Base-by-base conservation (phyloP, 1,140 invertebrate genomes). In the Polyergus mexicanus region DNA sequence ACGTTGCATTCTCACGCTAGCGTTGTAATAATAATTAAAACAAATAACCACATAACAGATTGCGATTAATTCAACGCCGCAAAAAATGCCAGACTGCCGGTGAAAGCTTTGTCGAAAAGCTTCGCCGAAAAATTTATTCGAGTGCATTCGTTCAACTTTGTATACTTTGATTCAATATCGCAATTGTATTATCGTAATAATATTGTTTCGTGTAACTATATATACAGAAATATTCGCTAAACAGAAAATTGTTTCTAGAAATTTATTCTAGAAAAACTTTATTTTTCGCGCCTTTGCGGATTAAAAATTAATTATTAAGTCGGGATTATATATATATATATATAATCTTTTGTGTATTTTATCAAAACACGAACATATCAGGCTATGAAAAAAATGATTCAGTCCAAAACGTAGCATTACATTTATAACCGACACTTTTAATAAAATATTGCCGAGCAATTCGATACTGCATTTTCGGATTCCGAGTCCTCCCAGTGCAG, bases 31-130 rank as follows among this genome's bases (percentile, higher is more conserved):
- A 47, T 74, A 62, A 72, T 25, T 25, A 3, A 35, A 68, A 51
- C 47, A 51, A 62, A 47, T 83, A 47, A 72, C 38, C 28, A 1
- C 28, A 1, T 77, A 68, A 68, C 63, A 28, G 56, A 54, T 80
- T 35, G 44, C 44, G 16, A 78, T 71, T 72, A 83, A 83, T 83
- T 44, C 7, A 83, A 72, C 13, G 22, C 25, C 13, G 28, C 2
- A 4, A 41, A 71, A 44, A 72, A 60, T 19, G 13, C n/a, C 25
- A 32, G 11, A 35, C 3, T 28, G 19, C 56, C 4, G 38, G 10
- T 51, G 32, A 78, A 71, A 71, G 38, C 16, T 35, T 56, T n/a
- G 25, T 65, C 66, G 65, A 44, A 16, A 58, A 25, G 16, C 38
- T 60, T 5, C 8, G 25, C 5, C 13, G 13, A 38, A 47, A 81